phyloP scores from a whole-genome alignment of 2,113 vertebrate species.

The Crypturellus undulatus region DNA sequence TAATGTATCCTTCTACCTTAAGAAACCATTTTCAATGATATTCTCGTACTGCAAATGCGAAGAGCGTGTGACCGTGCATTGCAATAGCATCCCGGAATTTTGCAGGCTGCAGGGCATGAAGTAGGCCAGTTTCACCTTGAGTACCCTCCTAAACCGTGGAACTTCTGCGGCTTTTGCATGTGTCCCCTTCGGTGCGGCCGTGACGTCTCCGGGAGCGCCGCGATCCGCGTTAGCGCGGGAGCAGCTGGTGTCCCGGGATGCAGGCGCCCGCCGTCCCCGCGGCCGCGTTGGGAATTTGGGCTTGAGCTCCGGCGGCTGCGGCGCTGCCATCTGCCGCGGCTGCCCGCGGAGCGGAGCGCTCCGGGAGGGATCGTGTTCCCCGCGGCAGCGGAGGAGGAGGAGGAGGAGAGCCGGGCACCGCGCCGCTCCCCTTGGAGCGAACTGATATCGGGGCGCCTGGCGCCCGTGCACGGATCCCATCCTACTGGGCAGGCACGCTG shows the following conservation, averaged over 20 bases:
- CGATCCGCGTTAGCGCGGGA: too few relatives aligned
- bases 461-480: too few relatives aligned
- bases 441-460: neutral
- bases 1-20: neutral
- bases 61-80: rapidly evolving
- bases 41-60: rapidly evolving
- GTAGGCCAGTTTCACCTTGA: rapidly evolving
- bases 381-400: neutral
- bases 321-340: neutral
- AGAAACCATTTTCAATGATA: neutral
- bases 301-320: rapidly evolving
- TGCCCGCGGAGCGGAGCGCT: neutral
- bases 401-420: rapidly evolving
- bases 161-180: rapidly evolving
- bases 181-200: neutral
- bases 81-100: rapidly evolving
- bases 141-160: rapidly evolving
- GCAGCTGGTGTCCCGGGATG: rapidly evolving
- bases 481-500: neutral
- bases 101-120: rapidly evolving
- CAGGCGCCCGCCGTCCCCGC: rapidly evolving
- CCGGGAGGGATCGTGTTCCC: neutral
- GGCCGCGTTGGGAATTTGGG: neutral
- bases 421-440: neutral
- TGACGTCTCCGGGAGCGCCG: too few relatives aligned